phyloP scores from a whole-genome alignment of 2,888 invertebrate species.

The Callimorpha dominula region DNA sequence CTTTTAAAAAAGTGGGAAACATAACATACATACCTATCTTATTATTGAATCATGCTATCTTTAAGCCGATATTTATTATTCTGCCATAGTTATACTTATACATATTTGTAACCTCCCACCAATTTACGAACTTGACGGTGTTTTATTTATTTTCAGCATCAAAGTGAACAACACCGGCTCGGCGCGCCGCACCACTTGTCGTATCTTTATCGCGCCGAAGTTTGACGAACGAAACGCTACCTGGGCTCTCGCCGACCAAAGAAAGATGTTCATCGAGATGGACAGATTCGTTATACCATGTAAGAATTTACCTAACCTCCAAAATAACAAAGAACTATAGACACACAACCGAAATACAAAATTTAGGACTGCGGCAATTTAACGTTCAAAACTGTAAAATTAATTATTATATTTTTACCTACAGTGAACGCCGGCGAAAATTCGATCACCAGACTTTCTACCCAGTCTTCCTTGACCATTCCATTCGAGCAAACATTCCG shows the following conservation, averaged over 20 bases:
- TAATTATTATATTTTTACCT: constrained; percentile 20
- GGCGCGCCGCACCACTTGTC: constrained; percentile 87
- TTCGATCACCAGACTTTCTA: constrained; percentile 85
- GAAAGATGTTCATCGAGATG: constrained; percentile 90
- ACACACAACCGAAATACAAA: background rate
- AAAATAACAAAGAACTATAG: too few relatives aligned
- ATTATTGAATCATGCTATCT: too few relatives aligned
- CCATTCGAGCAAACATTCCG: constrained; percentile 88
- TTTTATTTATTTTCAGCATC: constrained; percentile 64
- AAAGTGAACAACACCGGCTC: constrained; percentile 82
- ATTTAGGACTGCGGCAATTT: too few relatives aligned
- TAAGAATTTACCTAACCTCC: constrained; percentile 70
- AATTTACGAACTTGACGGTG: background rate
- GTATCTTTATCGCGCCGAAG: constrained; percentile 91
- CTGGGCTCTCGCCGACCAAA: constrained; percentile 89
- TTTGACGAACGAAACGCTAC: constrained; percentile 89
- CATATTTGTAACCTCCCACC: too few relatives aligned
- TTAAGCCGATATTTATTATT: too few relatives aligned
- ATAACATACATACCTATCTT: too few relatives aligned
- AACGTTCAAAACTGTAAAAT: too few relatives aligned
- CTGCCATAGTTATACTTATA: too few relatives aligned
- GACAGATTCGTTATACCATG: constrained; percentile 90
- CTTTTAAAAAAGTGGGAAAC: too few relatives aligned
- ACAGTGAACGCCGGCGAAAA: constrained; percentile 87
- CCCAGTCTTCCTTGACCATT: constrained; percentile 87